Evolutionary conservation across 92 coral and sea anemone species (phyloP), one percentile per base, ranked within the genome.

Genomic region (Bergia puertoricense): DNA sequence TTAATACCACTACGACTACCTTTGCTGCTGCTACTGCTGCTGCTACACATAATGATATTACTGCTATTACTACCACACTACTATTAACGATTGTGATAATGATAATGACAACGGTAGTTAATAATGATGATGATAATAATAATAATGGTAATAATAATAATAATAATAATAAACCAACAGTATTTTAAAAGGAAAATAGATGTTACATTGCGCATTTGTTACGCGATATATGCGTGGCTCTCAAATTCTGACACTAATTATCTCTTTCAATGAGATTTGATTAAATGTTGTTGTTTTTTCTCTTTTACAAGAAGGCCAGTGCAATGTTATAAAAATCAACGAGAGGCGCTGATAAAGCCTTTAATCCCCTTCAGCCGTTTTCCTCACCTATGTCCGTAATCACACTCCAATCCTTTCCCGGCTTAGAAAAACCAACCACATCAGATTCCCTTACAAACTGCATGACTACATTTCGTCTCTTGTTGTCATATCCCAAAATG

Each of bases 331-430:
- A 72, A 30, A 72, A 67, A 67, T 67, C 74, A 46, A 46, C 7
- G 2, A 8, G 10, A 10, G 10, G 18, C 20, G 16, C 16, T 39
- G 51, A 75, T 41, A 5, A 40, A 7, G 0, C 18, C 4, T 42
- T 38, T 30, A 30, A 30, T 18, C 80, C 22, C 1, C 20, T 14
- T 18, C 22, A 16, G 23, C 46, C 11, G 23, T 37, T 79, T 59
- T 68, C 42, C 88, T 85, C 45, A 85, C 88, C 88, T 40, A 85
- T 16, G 51, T 85, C 88, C 30, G 38, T 6, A 36, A 85, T 85
- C 66, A 85, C 88, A 68, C 88, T 85, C 88, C 88, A 85, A 38
- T 85, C 88, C 18, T 71, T 71, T 69, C 80, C 79, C 0, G 88
- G 88, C 65, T 48, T 85, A 1, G 88, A 85, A 36, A 85, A 48